A percentile compares a stretch with the other conserved stretches of the same genome.
Evolutionary conservation across 2,797 vertebrate genomes (phyloP).

Genomic region (Rhinoraja longicauda): DNA sequence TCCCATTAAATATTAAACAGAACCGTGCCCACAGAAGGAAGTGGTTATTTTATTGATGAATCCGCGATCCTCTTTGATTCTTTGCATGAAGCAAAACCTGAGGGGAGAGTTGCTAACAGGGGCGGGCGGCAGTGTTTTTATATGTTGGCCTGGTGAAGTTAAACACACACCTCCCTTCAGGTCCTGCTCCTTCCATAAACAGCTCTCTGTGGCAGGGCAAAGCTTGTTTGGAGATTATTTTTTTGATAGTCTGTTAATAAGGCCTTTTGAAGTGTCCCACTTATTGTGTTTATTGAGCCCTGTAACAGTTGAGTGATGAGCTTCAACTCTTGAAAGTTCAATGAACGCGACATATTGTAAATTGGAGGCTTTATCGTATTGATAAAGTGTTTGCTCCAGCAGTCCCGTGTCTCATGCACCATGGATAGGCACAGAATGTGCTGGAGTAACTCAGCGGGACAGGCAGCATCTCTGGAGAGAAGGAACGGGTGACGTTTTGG

Average conservation of each 20-base stretch:
- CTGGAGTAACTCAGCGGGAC: background rate
- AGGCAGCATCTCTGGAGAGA: no score
- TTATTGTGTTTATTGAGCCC: background rate
- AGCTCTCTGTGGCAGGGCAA: background rate
- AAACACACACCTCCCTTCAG: constrained; percentile 6
- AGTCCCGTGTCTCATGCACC: background rate
- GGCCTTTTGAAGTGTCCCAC: background rate
- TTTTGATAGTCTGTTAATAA: background rate
- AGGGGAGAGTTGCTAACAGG: background rate
- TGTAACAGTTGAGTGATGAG: background rate
- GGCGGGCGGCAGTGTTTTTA: background rate
- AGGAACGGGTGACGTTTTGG: no score
- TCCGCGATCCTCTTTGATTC: background rate
- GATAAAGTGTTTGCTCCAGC: background rate
- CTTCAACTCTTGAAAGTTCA: background rate
- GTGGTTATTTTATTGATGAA: constrained; percentile 10
- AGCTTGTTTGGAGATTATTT: background rate
- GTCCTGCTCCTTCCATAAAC: background rate
- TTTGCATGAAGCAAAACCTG: constrained; percentile 18
- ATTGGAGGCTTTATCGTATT: background rate
- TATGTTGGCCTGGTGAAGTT: background rate
- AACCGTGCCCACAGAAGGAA: background rate
- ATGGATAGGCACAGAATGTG: background rate
- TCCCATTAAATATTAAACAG: constrained; percentile 34
- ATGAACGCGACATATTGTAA: background rate